A percentile compares a stretch with the other conserved stretches of the same genome.
These are phyloP conservation scores for Caenorhabditis latens DNA, from an alignment of 1,140 invertebrate species.

Conservation along the genomic window DNA sequence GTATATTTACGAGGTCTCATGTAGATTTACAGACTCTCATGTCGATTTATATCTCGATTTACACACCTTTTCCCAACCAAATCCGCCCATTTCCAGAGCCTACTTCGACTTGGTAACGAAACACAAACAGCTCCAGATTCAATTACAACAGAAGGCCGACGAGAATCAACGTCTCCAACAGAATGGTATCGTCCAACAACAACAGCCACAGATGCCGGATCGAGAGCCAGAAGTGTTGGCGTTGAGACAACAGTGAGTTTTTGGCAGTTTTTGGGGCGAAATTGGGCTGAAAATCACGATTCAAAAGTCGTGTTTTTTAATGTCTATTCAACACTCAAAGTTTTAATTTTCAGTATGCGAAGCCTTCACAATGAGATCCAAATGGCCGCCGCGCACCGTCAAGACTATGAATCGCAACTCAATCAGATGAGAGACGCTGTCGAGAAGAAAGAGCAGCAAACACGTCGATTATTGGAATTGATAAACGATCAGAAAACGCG, in stretches of 20 bases:
- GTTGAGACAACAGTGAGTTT: slow-evolving; percentile 23
- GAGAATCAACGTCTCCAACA: neutral
- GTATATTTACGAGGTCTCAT: no score
- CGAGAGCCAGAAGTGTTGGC: neutral
- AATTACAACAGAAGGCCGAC: neutral
- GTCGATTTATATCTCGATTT: no score
- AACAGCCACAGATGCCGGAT: neutral
- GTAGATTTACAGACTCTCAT: no score
- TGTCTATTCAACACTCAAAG: no score
- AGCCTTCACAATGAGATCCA: neutral
- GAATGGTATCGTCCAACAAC: neutral
- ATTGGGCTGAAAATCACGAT: no score
- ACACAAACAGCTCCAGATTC: slow-evolving; percentile 13
- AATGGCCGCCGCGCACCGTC: neutral
- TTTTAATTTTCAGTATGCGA: neutral
- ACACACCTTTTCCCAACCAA: neutral
- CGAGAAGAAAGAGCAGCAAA: neutral
- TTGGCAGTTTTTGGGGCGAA: neutral
- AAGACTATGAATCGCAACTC: neutral
- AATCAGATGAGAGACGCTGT: neutral
- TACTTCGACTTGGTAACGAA: slow-evolving; percentile 18
- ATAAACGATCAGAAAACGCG: no score
- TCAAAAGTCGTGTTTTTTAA: no score
- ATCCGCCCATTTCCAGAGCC: neutral
- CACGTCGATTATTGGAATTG: neutral